A percentile compares a stretch with the other conserved stretches of the same genome.
Evolutionary conservation across 2,888 invertebrate genomes (phyloP).

Genomic region (Blastobasis adustella): DNA sequence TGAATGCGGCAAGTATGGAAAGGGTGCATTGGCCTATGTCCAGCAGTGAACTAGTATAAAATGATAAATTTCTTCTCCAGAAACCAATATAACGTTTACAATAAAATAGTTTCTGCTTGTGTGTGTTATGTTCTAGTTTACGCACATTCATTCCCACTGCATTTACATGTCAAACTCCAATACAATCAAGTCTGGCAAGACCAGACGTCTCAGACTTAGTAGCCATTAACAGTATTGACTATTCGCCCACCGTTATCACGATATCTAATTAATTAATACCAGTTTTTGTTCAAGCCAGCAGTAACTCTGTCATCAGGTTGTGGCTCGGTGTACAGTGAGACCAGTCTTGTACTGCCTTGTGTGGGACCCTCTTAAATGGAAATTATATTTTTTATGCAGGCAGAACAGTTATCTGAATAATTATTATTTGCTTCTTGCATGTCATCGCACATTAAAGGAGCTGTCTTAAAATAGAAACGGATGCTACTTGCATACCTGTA

Average conservation of each 20-base stretch:
- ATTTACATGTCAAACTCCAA: slow-evolving; percentile 41
- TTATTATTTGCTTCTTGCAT: no score
- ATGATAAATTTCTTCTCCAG: not conserved
- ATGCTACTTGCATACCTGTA: no score
- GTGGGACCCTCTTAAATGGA: no score
- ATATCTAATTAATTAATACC: slow-evolving; percentile 69
- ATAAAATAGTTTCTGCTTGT: no score
- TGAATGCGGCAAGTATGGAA: no score
- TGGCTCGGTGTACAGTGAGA: slow-evolving; percentile 37
- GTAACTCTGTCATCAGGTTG: slow-evolving; percentile 56
- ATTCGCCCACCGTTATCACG: slow-evolving; percentile 43
- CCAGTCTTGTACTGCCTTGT: slow-evolving; percentile 9
- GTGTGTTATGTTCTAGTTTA: not conserved
- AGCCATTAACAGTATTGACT: slow-evolving; percentile 35
- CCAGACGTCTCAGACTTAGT: slow-evolving; percentile 26
- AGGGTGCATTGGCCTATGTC: no score
- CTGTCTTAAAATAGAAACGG: no score
- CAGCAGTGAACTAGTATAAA: no score
- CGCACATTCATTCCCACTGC: not conserved
- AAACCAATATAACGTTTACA: no score
- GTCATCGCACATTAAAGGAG: no score
- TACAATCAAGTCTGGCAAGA: slow-evolving; percentile 46
- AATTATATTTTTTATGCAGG: no score
- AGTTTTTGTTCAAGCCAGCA: slow-evolving; percentile 56
- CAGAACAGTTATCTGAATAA: no score